These are phyloP conservation scores for Mesopsocus fuscifrons DNA, from an alignment of 2,888 invertebrate genomes.

Conservation along the genomic window DNA sequence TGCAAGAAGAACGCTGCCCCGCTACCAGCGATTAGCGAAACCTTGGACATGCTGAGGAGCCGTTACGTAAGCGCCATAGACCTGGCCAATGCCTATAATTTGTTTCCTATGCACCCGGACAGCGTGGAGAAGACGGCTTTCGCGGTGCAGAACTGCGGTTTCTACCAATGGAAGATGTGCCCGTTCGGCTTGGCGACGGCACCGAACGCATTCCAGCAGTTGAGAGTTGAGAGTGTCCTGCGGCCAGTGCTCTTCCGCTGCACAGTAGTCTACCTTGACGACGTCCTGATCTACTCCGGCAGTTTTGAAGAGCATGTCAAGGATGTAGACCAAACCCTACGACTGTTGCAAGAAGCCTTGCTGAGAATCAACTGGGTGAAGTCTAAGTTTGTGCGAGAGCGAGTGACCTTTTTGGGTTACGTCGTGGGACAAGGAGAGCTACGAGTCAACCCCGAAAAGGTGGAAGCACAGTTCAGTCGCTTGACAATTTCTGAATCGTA, in stretches of 20 bases:
- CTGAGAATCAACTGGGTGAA: neutral
- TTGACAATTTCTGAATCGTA: too few relatives aligned
- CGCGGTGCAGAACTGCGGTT: neutral
- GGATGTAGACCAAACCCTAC: neutral
- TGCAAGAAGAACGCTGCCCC: slow-evolving; percentile 18
- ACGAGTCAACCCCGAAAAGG: neutral
- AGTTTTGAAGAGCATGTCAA: neutral
- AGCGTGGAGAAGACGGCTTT: slow-evolving; percentile 10
- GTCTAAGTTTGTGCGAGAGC: neutral
- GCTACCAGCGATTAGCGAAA: slow-evolving; percentile 17
- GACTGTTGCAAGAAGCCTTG: neutral
- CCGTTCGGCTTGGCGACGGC: slow-evolving; percentile 10
- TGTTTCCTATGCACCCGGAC: too few relatives aligned
- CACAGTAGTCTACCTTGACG: slow-evolving; percentile 11
- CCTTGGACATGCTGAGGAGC: slow-evolving; percentile 16
- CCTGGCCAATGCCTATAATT: too few relatives aligned
- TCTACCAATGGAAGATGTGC: slow-evolving; percentile 11
- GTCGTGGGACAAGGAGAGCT: neutral
- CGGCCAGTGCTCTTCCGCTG: neutral
- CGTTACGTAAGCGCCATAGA: too few relatives aligned
- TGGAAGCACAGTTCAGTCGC: too few relatives aligned
- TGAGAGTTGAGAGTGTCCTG: slow-evolving; percentile 8
- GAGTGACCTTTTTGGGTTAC: neutral
- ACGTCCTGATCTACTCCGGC: neutral
- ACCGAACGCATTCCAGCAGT: slow-evolving; percentile 4